Percentiles rank a stretch among this genome's conserved stretches.
These are phyloP conservation scores for Tragelaphus eurycerus DNA, from an alignment of 2,797 vertebrate genomes.

Conservation along the genomic window DNA sequence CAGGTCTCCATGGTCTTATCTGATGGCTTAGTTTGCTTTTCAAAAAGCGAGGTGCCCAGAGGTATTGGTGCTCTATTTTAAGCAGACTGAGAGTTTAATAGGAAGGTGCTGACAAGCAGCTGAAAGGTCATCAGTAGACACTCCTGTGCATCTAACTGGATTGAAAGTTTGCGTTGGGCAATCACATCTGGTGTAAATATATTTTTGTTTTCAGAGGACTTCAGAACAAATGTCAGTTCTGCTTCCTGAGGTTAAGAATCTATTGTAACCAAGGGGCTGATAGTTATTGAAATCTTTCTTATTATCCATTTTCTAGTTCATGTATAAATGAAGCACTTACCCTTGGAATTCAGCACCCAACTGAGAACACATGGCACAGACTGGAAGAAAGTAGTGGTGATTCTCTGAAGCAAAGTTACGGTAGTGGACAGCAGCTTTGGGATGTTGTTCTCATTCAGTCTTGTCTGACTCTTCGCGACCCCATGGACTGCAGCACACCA, in stretches of 20 bases:
- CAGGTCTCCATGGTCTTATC: conserved; percentile 77
- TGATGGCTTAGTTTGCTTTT: conserved; percentile 79
- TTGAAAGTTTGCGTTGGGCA: conserved; percentile 11
- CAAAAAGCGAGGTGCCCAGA: conserved; percentile 67
- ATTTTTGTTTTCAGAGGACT: not conserved
- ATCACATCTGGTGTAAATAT: not conserved
- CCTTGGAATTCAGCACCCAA: not conserved
- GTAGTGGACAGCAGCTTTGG: not conserved
- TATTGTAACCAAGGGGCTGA: not conserved
- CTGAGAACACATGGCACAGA: not conserved
- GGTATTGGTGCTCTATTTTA: conserved; percentile 77
- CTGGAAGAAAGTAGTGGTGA: not conserved
- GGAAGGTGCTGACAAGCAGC: conserved; percentile 54
- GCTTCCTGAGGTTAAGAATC: not conserved
- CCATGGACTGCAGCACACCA: not conserved
- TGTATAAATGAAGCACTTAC: not conserved
- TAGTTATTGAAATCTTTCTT: conserved; percentile 6
- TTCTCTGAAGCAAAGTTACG: not conserved
- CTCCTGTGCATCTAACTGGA: conserved; percentile 46
- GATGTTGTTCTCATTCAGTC: not conserved
- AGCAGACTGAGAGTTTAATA: conserved; percentile 73
- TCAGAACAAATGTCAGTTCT: not conserved
- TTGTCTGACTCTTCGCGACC: not conserved
- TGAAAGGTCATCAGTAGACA: conserved; percentile 73
- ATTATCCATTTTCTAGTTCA: not conserved